Evolutionary conservation across 2,113 vertebrate genomes (phyloP).

Genomic region (Brachyhypopomus occidentalis): DNA sequence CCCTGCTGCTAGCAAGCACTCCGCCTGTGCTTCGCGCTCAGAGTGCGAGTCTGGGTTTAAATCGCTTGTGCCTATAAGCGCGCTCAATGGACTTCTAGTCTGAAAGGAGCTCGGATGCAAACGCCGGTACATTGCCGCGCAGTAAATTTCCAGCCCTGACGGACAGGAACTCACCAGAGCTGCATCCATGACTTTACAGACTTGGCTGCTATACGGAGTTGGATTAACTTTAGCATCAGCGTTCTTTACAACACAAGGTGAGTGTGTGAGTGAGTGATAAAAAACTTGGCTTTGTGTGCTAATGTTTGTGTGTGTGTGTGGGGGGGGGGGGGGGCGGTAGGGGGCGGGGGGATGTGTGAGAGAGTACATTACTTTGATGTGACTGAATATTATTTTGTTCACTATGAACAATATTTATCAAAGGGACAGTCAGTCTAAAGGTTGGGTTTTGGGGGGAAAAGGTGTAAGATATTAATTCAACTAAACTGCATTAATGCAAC

Average conservation of each 20-base stretch:
- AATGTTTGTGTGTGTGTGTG: slow-evolving; percentile 17
- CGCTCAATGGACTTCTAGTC: slow-evolving; percentile 15
- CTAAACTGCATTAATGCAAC: no score
- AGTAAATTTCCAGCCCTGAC: slow-evolving; percentile 45
- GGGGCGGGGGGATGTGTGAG: no score
- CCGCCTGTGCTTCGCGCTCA: slow-evolving; percentile 49
- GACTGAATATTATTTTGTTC: no score
- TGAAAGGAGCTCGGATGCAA: slow-evolving; percentile 49
- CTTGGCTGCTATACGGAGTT: slow-evolving; percentile 70
- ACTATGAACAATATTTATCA: no score
- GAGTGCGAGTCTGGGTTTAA: neutral
- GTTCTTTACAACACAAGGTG: slow-evolving; percentile 70
- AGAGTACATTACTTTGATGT: no score
- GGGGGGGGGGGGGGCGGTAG: no score
- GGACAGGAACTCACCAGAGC: slow-evolving; percentile 53
- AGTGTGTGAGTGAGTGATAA: slow-evolving; percentile 44
- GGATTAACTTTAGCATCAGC: slow-evolving; percentile 70
- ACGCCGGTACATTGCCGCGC: slow-evolving; percentile 51
- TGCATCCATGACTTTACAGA: slow-evolving; percentile 77
- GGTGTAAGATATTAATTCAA: no score
- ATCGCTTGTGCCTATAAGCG: neutral
- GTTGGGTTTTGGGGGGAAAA: no score
- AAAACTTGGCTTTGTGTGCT: slow-evolving; percentile 4
- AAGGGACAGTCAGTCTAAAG: no score
- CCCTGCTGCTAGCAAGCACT: slow-evolving; percentile 55